Evolutionary conservation across 2,797 vertebrate species (phyloP).

Genomic region (Chromobotia macracanthus): DNA sequence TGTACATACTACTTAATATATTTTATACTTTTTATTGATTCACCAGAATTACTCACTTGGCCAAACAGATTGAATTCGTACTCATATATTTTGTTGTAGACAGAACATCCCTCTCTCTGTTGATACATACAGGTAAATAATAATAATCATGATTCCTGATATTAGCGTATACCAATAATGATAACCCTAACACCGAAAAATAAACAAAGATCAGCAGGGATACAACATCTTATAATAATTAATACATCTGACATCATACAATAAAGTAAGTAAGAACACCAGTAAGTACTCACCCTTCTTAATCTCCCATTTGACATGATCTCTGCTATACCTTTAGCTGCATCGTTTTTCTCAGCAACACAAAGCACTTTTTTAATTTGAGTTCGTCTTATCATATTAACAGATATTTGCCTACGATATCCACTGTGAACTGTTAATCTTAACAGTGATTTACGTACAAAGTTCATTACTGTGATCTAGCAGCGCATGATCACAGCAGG

Average conservation of each 20-base stretch:
- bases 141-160: not conserved
- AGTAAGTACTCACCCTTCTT: slow-evolving; percentile 82
- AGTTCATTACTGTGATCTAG: slow-evolving; percentile 66
- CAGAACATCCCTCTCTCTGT: slow-evolving; percentile 93
- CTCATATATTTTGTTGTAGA: slow-evolving; percentile 98
- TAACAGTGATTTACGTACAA: slow-evolving; percentile 48
- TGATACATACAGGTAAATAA: slow-evolving; percentile 50
- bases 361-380: slow-evolving; percentile 86
- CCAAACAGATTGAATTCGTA: slow-evolving; percentile 91
- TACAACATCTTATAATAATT: not conserved
- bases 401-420: slow-evolving; percentile 62
- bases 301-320: slow-evolving; percentile 87
- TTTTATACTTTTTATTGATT: not conserved
- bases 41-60: slow-evolving; percentile 82
- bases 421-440: slow-evolving; percentile 55
- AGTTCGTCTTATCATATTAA: slow-evolving; percentile 74
- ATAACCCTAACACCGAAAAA: not conserved
- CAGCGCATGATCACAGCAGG: slow-evolving; percentile 2
- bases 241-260: not conserved
- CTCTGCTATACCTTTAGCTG: slow-evolving; percentile 90
- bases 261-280: too few relatives aligned
- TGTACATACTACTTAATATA: not conserved
- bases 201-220: not conserved
- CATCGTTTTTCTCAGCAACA: slow-evolving; percentile 97
- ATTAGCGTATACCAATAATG: not conserved